A percentile compares a stretch with the other conserved stretches of the same genome.
Conservation (phyloP, 2,888 invertebrate species). For the Arrhopalites spinosus region DNA sequence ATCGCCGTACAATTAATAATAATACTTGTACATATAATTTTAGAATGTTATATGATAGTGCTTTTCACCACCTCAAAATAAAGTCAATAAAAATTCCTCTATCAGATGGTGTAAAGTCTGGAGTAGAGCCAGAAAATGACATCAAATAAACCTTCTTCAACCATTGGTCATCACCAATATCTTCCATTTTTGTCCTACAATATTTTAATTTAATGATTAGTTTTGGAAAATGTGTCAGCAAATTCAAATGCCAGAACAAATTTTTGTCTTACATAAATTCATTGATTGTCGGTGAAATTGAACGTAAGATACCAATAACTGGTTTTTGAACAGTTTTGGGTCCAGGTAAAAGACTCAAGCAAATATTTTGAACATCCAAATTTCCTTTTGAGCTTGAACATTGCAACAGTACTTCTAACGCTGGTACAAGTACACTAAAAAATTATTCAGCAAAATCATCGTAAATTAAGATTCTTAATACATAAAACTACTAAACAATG, state of each 20-base stretch:
- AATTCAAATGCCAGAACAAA: background rate
- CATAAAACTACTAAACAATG: background rate
- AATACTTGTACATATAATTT: no score
- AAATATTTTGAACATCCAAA: background rate
- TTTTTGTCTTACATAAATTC: constrained; percentile 28
- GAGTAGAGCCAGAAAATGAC: constrained; percentile 19
- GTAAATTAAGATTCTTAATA: background rate
- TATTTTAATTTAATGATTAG: no score
- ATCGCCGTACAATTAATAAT: no score
- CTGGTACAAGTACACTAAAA: background rate
- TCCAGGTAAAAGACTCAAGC: constrained; percentile 12
- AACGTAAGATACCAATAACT: constrained; percentile 14
- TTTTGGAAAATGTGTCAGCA: no score
- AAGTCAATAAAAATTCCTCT: constrained; percentile 26
- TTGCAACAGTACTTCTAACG: background rate
- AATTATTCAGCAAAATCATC: background rate
- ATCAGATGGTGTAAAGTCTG: constrained; percentile 28
- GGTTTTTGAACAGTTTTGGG: constrained; percentile 17
- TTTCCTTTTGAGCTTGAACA: background rate
- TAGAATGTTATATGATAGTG: no score
- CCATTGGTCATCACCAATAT: constrained; percentile 22
- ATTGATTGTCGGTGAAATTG: constrained; percentile 20
- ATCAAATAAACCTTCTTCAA: constrained; percentile 26
- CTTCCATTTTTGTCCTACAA: constrained; percentile 27
- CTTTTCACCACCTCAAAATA: constrained; percentile 19